A percentile compares a stretch with the other conserved stretches of the same genome.
phyloP scores from a whole-genome alignment of 2,888 invertebrate genomes.

The Ectemnius lituratus region DNA sequence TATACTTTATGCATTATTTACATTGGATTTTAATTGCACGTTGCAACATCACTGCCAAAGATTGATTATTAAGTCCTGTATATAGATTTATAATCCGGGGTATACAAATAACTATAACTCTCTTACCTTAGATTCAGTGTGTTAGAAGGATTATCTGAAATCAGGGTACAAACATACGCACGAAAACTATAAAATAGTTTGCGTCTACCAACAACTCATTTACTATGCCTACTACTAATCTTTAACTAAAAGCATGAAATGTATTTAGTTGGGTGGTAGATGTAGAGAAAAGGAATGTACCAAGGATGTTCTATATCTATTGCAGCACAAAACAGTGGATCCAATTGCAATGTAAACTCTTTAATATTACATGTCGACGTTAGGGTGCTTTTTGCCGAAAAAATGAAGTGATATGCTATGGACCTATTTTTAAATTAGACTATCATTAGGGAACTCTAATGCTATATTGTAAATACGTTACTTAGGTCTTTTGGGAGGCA shows the following conservation, averaged over 20 bases:
- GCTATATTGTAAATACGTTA: slow-evolving; percentile 53
- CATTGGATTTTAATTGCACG: slow-evolving; percentile 22
- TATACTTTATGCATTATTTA: slow-evolving; percentile 18
- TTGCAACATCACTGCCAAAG: slow-evolving; percentile 19
- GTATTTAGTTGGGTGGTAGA: slow-evolving; percentile 2
- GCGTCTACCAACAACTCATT: slow-evolving; percentile 25
- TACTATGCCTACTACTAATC: slow-evolving; percentile 42
- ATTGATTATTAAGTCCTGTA: slow-evolving; percentile 5
- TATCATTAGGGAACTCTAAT: slow-evolving; percentile 41
- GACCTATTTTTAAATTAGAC: slow-evolving; percentile 59
- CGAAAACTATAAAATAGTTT: slow-evolving; percentile 43
- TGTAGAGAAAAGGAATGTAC: neutral
- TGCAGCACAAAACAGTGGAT: slow-evolving; percentile 8
- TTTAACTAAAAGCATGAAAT: slow-evolving; percentile 11
- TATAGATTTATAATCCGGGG: no score
- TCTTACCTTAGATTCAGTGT: slow-evolving; percentile 14
- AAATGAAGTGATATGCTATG: slow-evolving; percentile 49
- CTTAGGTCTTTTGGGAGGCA: slow-evolving; percentile 37
- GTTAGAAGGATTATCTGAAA: slow-evolving; percentile 37
- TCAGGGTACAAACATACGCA: slow-evolving; percentile 52
- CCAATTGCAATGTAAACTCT: slow-evolving; percentile 16
- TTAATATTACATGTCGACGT: slow-evolving; percentile 40
- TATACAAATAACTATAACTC: neutral
- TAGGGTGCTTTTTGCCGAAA: slow-evolving; percentile 52
- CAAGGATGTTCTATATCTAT: slow-evolving; percentile 10